phyloP scores from a whole-genome alignment of 2,797 vertebrate species.

The Muscicapa comitata region DNA sequence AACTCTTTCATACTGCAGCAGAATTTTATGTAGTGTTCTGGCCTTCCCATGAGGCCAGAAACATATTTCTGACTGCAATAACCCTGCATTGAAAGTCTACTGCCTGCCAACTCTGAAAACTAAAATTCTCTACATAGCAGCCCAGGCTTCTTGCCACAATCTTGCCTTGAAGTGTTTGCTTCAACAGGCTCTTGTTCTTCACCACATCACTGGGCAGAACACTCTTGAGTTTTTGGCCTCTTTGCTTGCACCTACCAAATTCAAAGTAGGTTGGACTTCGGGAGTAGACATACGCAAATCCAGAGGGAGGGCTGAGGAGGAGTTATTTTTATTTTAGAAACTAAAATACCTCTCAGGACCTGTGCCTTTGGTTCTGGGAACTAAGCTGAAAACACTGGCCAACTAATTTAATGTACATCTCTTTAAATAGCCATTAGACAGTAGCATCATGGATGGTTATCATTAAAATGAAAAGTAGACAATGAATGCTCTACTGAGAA shows the following conservation, averaged over 20 bases:
- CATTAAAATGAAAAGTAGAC: not conserved
- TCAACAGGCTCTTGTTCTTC: not conserved
- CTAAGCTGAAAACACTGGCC: not conserved
- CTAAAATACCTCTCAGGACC: not conserved
- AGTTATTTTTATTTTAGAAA: not conserved
- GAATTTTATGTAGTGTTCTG: not conserved
- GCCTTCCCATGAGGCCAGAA: conserved; percentile 25
- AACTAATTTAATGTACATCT: not conserved
- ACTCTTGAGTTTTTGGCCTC: not conserved
- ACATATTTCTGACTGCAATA: conserved; percentile 19
- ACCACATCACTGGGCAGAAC: not conserved
- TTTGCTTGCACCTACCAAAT: not conserved
- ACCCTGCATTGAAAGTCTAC: not conserved
- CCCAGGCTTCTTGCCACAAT: not conserved
- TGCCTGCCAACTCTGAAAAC: not conserved
- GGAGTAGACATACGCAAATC: not conserved
- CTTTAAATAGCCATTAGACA: not conserved
- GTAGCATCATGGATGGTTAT: not conserved
- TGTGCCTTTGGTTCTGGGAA: not conserved
- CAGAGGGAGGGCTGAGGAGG: not conserved
- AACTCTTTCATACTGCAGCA: conserved; percentile 4
- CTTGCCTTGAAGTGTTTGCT: not conserved
- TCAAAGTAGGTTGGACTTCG: not conserved
- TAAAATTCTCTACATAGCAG: not conserved
- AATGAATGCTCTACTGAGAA: not conserved